Conservation (phyloP, 2,888 invertebrate species). For the Acronicta alni region DNA sequence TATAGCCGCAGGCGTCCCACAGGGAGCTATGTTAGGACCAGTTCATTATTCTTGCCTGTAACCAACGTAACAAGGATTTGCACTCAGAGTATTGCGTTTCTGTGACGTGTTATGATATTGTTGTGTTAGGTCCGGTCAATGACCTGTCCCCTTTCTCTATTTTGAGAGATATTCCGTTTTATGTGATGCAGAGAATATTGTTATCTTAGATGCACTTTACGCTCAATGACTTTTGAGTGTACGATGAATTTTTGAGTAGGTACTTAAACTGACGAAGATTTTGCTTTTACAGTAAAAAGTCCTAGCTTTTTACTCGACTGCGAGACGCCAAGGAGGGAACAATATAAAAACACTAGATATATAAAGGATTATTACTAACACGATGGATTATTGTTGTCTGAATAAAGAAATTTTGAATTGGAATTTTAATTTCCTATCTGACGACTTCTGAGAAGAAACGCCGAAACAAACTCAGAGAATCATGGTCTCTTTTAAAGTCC, state of each 20-base stretch:
- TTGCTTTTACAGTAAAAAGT: no score
- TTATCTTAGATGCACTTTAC: background rate
- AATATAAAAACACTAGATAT: no score
- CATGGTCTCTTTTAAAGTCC: no score
- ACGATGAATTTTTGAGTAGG: background rate
- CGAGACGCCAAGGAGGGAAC: no score
- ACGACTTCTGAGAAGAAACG: no score
- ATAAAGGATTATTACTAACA: no score
- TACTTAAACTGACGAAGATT: no score
- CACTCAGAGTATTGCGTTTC: slow-evolving; percentile 54
- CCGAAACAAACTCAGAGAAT: no score
- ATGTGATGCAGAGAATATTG: background rate
- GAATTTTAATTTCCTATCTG: no score
- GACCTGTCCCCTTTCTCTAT: slow-evolving; percentile 36
- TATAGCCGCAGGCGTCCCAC: slow-evolving; percentile 42
- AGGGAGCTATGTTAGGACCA: slow-evolving; percentile 36
- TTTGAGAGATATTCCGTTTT: slow-evolving; percentile 42
- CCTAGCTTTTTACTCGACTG: no score
- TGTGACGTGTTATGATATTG: slow-evolving; percentile 50
- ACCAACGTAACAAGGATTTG: slow-evolving; percentile 50
- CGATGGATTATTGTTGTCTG: no score
- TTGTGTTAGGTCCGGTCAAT: slow-evolving; percentile 33
- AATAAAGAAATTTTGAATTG: no score
- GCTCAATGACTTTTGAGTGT: background rate
- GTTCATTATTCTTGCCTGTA: slow-evolving; percentile 39